Percentiles rank a stretch among this genome's conserved stretches.
phyloP scores from a whole-genome alignment of 1,140 invertebrate species.

The Campoletis sonorensis region DNA sequence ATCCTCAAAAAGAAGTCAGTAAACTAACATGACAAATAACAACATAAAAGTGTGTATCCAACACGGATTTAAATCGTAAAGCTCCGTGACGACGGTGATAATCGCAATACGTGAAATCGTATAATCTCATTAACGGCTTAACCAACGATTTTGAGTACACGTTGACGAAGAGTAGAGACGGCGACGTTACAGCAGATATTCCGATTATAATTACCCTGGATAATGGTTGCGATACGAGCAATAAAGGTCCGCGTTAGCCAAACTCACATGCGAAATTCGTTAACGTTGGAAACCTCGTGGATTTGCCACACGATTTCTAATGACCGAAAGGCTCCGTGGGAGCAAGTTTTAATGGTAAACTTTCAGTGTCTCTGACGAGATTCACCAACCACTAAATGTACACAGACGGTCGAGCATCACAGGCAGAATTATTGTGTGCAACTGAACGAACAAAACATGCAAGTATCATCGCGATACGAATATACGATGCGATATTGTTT shows the following conservation, averaged over 20 bases:
- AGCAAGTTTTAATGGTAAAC: slow-evolving; percentile 29
- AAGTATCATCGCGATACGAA: background rate
- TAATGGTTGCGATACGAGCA: background rate
- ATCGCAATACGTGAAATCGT: background rate
- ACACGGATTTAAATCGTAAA: slow-evolving; percentile 8
- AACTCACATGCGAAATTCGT: slow-evolving; percentile 33
- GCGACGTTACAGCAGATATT: background rate
- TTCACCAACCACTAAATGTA: background rate
- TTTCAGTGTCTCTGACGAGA: background rate
- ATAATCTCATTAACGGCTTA: slow-evolving; percentile 35
- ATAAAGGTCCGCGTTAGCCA: slow-evolving; percentile 31
- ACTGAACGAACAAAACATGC: background rate
- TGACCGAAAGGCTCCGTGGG: slow-evolving; percentile 12
- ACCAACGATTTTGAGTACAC: background rate
- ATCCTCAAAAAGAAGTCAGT: too few species aligned
- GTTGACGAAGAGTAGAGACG: background rate
- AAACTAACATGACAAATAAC: too few species aligned
- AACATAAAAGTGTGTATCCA: too few species aligned
- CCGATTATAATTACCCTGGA: slow-evolving; percentile 35
- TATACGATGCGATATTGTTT: background rate
- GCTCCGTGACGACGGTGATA: background rate
- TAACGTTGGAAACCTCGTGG: background rate
- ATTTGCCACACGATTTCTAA: slow-evolving; percentile 2
- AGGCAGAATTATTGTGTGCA: background rate
- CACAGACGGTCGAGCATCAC: background rate